Evolutionary conservation across 2,888 invertebrate species (phyloP), one percentile per base, ranked within the genome.

Genomic region (Cheiracanthium punctorium): DNA sequence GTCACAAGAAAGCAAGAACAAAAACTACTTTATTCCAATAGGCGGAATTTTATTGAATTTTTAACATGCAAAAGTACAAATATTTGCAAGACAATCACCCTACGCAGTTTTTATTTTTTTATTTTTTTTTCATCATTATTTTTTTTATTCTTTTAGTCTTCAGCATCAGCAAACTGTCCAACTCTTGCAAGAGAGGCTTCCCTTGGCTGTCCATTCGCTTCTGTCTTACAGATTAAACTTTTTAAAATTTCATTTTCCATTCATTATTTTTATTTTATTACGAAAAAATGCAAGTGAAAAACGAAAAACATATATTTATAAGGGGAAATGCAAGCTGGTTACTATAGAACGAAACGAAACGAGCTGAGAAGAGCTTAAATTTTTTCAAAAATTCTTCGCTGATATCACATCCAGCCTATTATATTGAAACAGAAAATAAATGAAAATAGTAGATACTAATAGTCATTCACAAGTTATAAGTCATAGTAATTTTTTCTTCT

Each of bases 11-110:
- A 67, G 17, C 17, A n/a, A n/a, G n/a, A n/a, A 67, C 29, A 67
- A 32, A 37, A n/a, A 32, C 33, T 24, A 58, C 20, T 73, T 72
- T 81, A 67, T 87, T 76, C 87, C 87, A 87, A 87, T 87, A 87
- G 87, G 76, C 87, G 87, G 87, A 87, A 87, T 75, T 87, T 87
- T 87, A 87, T 87, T 87, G 87, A 87, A 80, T 87, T 87, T 82
- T 80, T 87, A 87, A 87, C 87, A 81, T 87, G 87, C 80, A 87
- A 87, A 87, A 87, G 87, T 87, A 87, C 87, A 87, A 87, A 87
- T 87, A 87, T 87, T 80, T 87, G 87, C 87, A 87, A 87, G 80
- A 87, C 87, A 87, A 87, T 81, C 80, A 87, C 81, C 87, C 87
- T 87, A 87, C 81, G 87, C 87, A 81, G 87, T 87, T 87, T 80